These are phyloP conservation scores for Chiloscyllium punctatum DNA, from an alignment of 2,797 vertebrate genomes.

Conservation along the genomic window DNA sequence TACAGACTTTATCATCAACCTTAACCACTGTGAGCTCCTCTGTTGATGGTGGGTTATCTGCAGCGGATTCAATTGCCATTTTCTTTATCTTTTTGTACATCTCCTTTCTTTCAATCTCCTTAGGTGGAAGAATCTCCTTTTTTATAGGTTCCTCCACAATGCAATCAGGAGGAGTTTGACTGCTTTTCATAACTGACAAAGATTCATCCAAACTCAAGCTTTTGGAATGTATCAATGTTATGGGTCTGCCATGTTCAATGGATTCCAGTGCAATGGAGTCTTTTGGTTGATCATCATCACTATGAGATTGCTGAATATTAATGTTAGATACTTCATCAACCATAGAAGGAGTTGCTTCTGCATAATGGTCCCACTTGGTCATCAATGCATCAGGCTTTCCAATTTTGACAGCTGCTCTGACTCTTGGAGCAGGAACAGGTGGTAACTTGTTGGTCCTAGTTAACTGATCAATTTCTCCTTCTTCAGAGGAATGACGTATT, in stretches of 20 bases:
- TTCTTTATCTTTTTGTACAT: neutral
- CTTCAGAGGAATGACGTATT: neutral
- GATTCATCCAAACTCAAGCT: neutral
- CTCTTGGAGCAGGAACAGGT: slow-evolving; percentile 3
- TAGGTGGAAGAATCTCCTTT: neutral
- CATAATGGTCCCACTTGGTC: neutral
- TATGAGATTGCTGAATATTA: neutral
- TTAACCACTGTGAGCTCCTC: neutral
- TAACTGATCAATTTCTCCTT: neutral
- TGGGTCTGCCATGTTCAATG: neutral
- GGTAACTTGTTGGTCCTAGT: neutral
- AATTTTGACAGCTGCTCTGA: neutral
- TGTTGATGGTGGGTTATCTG: neutral
- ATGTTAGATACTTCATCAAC: neutral
- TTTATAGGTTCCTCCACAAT: neutral
- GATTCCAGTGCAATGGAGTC: neutral
- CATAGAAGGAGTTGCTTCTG: neutral
- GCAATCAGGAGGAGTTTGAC: neutral
- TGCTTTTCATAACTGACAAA: neutral
- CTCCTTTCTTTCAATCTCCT: neutral
- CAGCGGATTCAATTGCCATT: neutral
- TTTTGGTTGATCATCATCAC: neutral
- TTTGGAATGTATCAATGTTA: neutral
- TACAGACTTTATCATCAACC: neutral
- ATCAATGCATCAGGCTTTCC: neutral